Evolutionary conservation across 2,888 invertebrate genomes (phyloP).

Genomic region (Drosophila mimica): DNA sequence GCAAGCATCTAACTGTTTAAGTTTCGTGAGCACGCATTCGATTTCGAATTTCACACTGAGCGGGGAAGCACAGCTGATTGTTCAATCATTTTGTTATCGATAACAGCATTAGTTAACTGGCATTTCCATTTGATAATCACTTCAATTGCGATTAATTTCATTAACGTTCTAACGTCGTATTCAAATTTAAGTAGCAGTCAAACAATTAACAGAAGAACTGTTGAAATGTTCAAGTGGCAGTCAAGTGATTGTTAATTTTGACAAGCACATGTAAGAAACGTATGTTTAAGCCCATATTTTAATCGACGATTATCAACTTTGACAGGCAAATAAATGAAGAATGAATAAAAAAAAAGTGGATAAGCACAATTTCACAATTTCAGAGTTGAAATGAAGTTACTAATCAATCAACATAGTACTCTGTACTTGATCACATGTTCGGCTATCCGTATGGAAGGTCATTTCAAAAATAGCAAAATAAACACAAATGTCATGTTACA

Average conservation of each 20-base stretch:
- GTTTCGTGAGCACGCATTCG: conserved; percentile 46
- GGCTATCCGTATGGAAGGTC: not conserved
- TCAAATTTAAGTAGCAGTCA: not conserved
- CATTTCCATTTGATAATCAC: not conserved
- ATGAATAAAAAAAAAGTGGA: not conserved
- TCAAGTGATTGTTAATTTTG: not conserved
- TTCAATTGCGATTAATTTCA: not conserved
- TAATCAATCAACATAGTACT: not conserved
- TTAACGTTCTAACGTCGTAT: not conserved
- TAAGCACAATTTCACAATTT: too few species aligned
- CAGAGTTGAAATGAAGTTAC: not conserved
- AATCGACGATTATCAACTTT: not conserved
- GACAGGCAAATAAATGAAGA: not conserved
- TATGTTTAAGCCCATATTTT: not conserved
- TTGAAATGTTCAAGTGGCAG: not conserved
- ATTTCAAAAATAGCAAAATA: not conserved
- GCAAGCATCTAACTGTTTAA: conserved; percentile 47
- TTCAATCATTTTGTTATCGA: conserved; percentile 2
- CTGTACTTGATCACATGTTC: not conserved
- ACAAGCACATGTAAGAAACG: not conserved
- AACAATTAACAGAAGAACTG: not conserved
- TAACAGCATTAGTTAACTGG: not conserved
- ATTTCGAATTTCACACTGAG: conserved; percentile 21
- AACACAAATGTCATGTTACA: conserved; percentile 4
- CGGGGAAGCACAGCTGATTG: conserved; percentile 1